Evolutionary conservation across 2,888 invertebrate genomes (phyloP), one percentile per base, ranked within the genome.

Genomic region (Dugesia japonica): DNA sequence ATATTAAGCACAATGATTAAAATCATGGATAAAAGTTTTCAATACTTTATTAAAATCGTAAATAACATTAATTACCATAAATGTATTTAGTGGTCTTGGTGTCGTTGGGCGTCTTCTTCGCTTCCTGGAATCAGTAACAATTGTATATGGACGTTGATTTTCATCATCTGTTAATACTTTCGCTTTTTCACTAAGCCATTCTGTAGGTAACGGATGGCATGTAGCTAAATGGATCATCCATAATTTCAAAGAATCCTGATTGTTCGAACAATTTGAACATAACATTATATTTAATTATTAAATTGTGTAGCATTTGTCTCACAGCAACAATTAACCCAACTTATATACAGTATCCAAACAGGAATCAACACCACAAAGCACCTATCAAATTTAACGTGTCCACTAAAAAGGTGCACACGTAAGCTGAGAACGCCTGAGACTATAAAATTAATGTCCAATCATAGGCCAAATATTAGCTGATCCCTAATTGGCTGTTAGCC

Each of bases 61-160:
- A 31, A 38, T 28, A 20, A 27, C 1, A 28, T 28, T 28, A 74
- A 33, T 31, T 26, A 77, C 77, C 77, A 77, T 77, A 27, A 77
- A 77, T 26, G 76, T 77, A 71, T 77, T 77, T 20, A 77, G 71
- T n/a, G 77, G 77, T 20, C 77, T 38, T 7, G 77, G 77, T 26
- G 76, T 76, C 13, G 75, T 38, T 20, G 76, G 56, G 17, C 42
- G 33, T 56, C 76, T 42, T 26, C 77, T 20, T 56, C 76, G 42
- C 71, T 77, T 77, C 17, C 76, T 27, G 9, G 77, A 77, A 23
- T 77, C 77, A 7, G 73, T 73, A 26, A 77, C 74, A 28, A 75
- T 77, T 26, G 77, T 77, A 28, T 77, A 77, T 7, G 77, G 77
- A 20, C 42, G 42, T n/a, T 38, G 74, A n/a, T 76, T 42, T 26